A percentile compares a stretch with the other conserved stretches of the same genome.
These are phyloP conservation scores for Sitodiplosis mosellana DNA, from an alignment of 1,140 invertebrate species.

Conservation along the genomic window DNA sequence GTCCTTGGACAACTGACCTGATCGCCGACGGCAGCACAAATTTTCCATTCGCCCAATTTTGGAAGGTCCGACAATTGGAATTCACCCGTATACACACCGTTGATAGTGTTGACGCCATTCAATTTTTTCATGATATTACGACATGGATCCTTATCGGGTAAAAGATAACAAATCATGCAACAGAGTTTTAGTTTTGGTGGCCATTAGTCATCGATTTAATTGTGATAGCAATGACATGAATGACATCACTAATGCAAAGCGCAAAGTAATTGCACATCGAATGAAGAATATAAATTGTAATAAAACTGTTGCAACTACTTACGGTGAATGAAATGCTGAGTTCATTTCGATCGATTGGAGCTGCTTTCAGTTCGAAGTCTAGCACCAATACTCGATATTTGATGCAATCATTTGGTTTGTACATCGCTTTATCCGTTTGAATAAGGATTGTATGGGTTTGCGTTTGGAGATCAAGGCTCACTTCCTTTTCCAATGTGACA, in stretches of 20 bases:
- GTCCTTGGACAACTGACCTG: background rate
- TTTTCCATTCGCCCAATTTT: constrained; percentile 80
- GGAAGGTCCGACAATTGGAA: constrained; percentile 65
- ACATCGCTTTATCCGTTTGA: constrained; percentile 87
- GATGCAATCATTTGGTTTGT: constrained; percentile 72
- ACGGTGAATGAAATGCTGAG: background rate
- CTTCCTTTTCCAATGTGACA: constrained; percentile 52
- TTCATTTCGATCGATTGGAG: constrained; percentile 14
- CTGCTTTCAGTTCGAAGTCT: constrained; percentile 51
- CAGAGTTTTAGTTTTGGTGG: too few species aligned
- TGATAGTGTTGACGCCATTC: constrained; percentile 41
- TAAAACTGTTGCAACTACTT: background rate
- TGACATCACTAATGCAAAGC: too few species aligned
- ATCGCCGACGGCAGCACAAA: constrained; percentile 35
- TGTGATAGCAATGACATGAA: too few species aligned
- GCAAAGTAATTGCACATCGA: too few species aligned
- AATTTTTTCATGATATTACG: constrained; percentile 48
- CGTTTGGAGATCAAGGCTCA: constrained; percentile 50
- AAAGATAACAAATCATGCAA: too few species aligned
- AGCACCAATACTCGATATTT: constrained; percentile 70
- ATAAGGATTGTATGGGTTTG: constrained; percentile 82
- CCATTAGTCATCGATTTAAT: too few species aligned
- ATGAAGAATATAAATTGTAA: too few species aligned
- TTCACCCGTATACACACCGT: constrained; percentile 61
- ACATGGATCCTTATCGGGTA: constrained; percentile 13